phyloP scores from a whole-genome alignment of 2,113 vertebrate genomes.

The Callithrix jacchus region DNA sequence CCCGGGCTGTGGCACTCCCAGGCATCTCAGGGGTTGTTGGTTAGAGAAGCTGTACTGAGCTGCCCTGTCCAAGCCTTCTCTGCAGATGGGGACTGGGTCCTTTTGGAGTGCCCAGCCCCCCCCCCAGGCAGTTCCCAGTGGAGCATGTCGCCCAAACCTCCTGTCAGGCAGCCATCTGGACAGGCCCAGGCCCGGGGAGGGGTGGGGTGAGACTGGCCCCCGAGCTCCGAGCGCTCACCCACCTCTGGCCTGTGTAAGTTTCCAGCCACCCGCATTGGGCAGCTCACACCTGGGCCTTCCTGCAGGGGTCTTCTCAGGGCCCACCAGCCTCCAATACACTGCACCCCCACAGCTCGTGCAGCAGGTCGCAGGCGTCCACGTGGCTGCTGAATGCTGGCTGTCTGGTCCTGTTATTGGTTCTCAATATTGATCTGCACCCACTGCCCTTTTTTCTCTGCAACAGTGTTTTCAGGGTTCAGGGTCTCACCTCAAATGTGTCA shows the following conservation, averaged over 20 bases:
- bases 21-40: not conserved
- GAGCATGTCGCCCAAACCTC: fast-evolving
- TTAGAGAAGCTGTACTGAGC: not conserved
- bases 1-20: fast-evolving
- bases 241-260: not conserved
- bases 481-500: not conserved
- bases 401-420: not conserved
- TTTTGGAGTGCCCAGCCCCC: too few species aligned
- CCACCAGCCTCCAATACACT: fast-evolving
- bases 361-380: fast-evolving
- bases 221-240: not conserved
- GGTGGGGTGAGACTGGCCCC: not conserved
- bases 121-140: not conserved
- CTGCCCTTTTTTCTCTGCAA: not conserved
- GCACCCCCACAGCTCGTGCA: not conserved
- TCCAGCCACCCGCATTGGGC: not conserved
- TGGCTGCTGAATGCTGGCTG: not conserved
- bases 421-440: fast-evolving
- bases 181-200: not conserved
- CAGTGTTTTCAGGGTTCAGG: not conserved
- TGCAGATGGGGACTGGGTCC: too few species aligned
- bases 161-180: not conserved
- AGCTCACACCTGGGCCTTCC: not conserved
- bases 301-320: too few species aligned
- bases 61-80: not conserved